phyloP scores from a whole-genome alignment of 2,888 invertebrate species.

The Drosophila mercatorum region DNA sequence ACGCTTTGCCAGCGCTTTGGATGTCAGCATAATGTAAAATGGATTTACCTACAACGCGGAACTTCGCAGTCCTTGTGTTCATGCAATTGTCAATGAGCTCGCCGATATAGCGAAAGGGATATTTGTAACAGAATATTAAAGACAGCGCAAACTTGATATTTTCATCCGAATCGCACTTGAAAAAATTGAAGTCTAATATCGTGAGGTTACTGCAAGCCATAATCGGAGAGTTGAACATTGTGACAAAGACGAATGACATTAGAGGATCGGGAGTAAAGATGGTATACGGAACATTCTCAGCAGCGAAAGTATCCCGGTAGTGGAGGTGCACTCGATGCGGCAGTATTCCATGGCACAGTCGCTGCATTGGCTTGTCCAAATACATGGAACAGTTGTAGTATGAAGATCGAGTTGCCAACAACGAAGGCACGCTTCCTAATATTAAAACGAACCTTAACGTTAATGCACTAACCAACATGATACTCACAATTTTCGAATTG shows the following conservation, averaged over 20 bases:
- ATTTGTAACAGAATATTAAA: conserved; percentile 18
- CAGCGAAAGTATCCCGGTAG: conserved; percentile 6
- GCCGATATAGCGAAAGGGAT: conserved; percentile 31
- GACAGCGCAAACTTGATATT: conserved; percentile 9
- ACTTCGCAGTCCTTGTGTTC: neutral
- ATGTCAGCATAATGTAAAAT: conserved; percentile 28
- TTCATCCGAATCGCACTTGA: conserved; percentile 4
- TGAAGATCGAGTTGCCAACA: neutral
- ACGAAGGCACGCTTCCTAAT: neutral
- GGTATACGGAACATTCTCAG: neutral
- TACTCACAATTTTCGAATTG: conserved; percentile 10
- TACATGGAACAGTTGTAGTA: conserved; percentile 15
- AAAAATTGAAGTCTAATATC: conserved; percentile 6
- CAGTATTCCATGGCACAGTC: conserved; percentile 10
- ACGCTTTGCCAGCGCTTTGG: rapidly evolving
- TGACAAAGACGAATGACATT: conserved; percentile 23
- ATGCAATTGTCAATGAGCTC: conserved; percentile 26
- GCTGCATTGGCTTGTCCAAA: neutral
- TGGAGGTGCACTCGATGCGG: neutral
- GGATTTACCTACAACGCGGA: conserved; percentile 8
- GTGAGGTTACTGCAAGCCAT: conserved; percentile 9
- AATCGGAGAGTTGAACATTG: conserved; percentile 30
- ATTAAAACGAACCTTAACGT: conserved; percentile 14
- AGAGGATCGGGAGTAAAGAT: conserved; percentile 11
- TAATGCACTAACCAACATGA: conserved; percentile 17